Base-by-base conservation (phyloP, 2,888 invertebrate genomes). In the Dicycla oo region DNA sequence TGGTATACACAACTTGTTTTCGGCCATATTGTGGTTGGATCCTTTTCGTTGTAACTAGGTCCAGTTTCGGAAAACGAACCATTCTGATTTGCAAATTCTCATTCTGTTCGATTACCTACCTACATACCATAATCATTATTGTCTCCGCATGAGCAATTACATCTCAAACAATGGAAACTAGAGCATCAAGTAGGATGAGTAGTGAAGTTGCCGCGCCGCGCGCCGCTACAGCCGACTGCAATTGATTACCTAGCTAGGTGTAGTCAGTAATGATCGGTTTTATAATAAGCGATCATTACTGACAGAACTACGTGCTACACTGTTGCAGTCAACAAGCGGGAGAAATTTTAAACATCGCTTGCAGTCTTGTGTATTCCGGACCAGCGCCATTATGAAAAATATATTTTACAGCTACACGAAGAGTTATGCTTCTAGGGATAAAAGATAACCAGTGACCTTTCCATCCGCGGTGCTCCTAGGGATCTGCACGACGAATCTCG, bases 201-300 rank as follows among this genome's bases (percentile, higher is more conserved):
- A 38, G 0, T 45, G n/a, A 15, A 43, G 45, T 53, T 74, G 47
- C 56, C 64, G 65, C 61, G 68, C 34, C 30, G 63, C 5, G 34
- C 2, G 34, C 34, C 34, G 34, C 58, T 43, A 54, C 10, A 49
- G 20, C 30, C 20, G 47, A 34, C 40, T 51, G 34, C 26, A 49
- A 43, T 58, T 53, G 23, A 51, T 56, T 20, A 43, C 43, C 43
- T 43, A 61, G 38, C 34, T n/a, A 58, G 47, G 2, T 51, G 80
- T 61, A n/a, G n/a, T n/a, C n/a, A n/a, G n/a, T n/a, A n/a, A n/a
- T n/a, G n/a, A n/a, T n/a, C n/a, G n/a, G n/a, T n/a, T n/a, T n/a
- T n/a, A n/a, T n/a, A n/a, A n/a, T n/a, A 61, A 74, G 60, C 13
- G 60, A 74, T 64, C 67, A 13, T 40, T 60, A 53, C 65, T 72